Evolutionary conservation across 1,140 invertebrate species (phyloP), one percentile per base, ranked within the genome.

Genomic region (Drosophila willistoni): DNA sequence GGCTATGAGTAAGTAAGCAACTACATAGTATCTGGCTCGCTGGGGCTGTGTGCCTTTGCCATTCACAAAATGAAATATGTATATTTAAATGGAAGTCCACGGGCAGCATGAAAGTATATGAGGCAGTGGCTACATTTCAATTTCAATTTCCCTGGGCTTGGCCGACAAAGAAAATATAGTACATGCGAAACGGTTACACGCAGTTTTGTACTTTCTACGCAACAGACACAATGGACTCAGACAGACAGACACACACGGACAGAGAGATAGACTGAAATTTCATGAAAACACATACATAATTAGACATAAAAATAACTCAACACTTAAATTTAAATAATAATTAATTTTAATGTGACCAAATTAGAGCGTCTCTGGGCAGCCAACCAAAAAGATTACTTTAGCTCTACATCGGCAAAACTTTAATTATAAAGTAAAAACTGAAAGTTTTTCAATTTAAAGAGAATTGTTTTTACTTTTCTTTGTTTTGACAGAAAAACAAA

Each of bases 321-420:
- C 42, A 19, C 42, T 70, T 22, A 47, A 64, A 68, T 66, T 39
- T 62, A 60, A 61, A 64, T 51, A 66, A 64, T 67, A 74, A 67
- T 77, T 77, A 67, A 56, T 56, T 68, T 73, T 77, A 74, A 74
- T 70, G 71, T 64, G 62, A 64, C 51, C 47, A 77, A 74, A 74
- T 74, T 67, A 77, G 75, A 63, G 67, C 71, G 63, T 70, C 57
- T 17, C 19, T 63, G 17, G 33, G 51, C 33, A 65, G 19, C n/a
- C 33, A 63, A 59, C 29, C 64, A 61, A 56, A 39, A 71, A 67
- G 67, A 19, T 19, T 44, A 62, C 36, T n/a, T 42, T 62, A 39
- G 25, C 36, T 17, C 42, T 42, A 29, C 39, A 44, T 42, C n/a
- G 34, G 2, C 41, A 57, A 57, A 66, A 22, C 22, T 34, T 39